These are phyloP conservation scores for Colletes gigas DNA, from an alignment of 1,140 invertebrate species.

Conservation along the genomic window DNA sequence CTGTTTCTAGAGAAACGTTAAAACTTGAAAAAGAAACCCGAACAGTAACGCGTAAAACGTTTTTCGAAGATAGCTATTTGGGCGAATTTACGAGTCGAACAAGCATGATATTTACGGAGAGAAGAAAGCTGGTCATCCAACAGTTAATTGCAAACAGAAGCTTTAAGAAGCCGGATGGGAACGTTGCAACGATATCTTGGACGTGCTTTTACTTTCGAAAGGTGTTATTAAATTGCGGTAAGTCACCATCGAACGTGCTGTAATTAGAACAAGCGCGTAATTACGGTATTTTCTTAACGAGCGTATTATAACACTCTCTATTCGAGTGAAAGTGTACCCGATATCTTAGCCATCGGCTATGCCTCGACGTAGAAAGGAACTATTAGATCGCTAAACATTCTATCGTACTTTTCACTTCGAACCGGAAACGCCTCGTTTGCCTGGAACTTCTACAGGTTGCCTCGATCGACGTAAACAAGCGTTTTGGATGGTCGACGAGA, in stretches of 20 bases:
- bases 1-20: too few species aligned
- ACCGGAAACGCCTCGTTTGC: background rate
- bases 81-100: too few species aligned
- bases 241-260: conserved; percentile 8
- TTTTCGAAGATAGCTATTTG: too few species aligned
- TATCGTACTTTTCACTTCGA: background rate
- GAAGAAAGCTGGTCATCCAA: too few species aligned
- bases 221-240: conserved; percentile 1
- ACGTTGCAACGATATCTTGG: background rate
- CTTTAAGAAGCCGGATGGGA: background rate
- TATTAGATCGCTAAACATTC: background rate
- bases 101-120: too few species aligned
- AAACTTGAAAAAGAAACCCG: too few species aligned
- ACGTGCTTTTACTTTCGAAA: conserved; percentile 36
- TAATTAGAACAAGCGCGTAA: conserved; percentile 41
- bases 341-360: background rate
- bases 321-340: conserved; percentile 39
- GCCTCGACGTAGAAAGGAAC: background rate
- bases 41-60: too few species aligned
- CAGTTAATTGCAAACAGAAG: too few species aligned
- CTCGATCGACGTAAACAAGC: background rate
- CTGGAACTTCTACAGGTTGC: background rate
- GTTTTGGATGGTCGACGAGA: background rate
- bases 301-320: conserved; percentile 42
- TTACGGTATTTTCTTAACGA: conserved; percentile 38